Base-by-base conservation (phyloP, 1,140 invertebrate genomes). In the Danaus melanippus region DNA sequence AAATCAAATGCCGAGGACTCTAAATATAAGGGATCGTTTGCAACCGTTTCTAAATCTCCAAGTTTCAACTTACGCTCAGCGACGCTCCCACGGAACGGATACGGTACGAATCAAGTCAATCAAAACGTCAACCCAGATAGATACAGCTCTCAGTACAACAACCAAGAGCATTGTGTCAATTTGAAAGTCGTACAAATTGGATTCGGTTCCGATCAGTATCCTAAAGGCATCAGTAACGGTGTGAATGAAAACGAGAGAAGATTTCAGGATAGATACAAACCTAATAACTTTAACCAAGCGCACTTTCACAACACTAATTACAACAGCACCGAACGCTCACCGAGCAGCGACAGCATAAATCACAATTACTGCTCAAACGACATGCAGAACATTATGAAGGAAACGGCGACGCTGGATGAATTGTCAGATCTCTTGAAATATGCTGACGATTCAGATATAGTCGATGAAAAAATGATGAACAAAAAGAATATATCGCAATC, bases 11-110 rank as follows among this genome's bases (percentile, higher is more conserved):
- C 78, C 17, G 83, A 85, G 42, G 84, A 87, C 42, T 82, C 79
- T 9, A 86, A 85, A 50, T 86, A 76, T 62, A 86, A 87, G 66
- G 74, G 72, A 46, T 64, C 74, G 8, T 84, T 77, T 53, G 68
- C 71, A 11, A 63, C 74, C 12, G 72, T 85, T 8, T 66, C 84
- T 2, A 88, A 88, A 58, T 89, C 88, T 8, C 88, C 89, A 0
- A 86, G 81, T 58, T 86, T 87, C 54, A 90, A 91, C n/a, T 70
- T 90, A 8, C 74, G 91, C 39, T 92, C 92, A 2, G 90, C 92
- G 1, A 94, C 93, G 8, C 69, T 93, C 32, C 92, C 93, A 0
- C 88, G 92, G 45, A 93, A 93, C 64, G 90, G 92, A 44, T 92
- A 92, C 63, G 64, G 84, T 60, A 69, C 89, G 65, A 74, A 87